Base-by-base conservation (phyloP, 2,797 vertebrate species). In the Muraenolepis orangiensis region DNA sequence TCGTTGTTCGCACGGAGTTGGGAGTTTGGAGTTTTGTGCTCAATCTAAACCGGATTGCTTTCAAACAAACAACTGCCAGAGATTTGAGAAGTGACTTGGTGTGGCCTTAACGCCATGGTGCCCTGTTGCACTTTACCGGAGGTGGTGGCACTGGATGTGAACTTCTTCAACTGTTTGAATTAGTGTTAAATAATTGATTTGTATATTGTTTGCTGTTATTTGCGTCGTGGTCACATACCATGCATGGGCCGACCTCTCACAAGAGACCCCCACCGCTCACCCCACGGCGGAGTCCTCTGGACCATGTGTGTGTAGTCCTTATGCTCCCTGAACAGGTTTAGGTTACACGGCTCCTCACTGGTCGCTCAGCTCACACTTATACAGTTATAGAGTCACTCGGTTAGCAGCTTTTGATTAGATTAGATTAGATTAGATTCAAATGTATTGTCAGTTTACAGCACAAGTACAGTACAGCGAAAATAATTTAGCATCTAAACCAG, bases 161-260 rank as follows among this genome's bases (percentile, higher is more conserved):
- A 26, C 57, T 11, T 6, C 57, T 11, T 6, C 10, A 64, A 26
- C 13, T 26, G 57, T 64, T 64, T 64, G 57, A 26, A 10, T 38
- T 4, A 1, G 5, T 38, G 4, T 38, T 23, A 11, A 64, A 2
- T 40, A n/a, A n/a, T 40, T 40, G 38, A 2, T 64, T 64, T 64
- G 51, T 10, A n/a, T 20, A 4, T 14, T 64, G 13, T 13, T 64
- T 64, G 26, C 13, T 26, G 51, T 64, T 64, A 26, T 64, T 64
- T 64, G n/a, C 23, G 57, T 73, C 78, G 86, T 85, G 89, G 91
- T 94, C 85, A 76, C 84, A 81, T 93, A 92, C 84, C 91, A 87
- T n/a, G n/a, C n/a, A n/a, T n/a, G n/a, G n/a, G n/a, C n/a, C n/a
- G n/a, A 90, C 81, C 87, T 86, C 84, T 82, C 87, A 88, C 87